Conservation (phyloP, 1,140 invertebrate genomes). For the Heliothis subflexa region DNA sequence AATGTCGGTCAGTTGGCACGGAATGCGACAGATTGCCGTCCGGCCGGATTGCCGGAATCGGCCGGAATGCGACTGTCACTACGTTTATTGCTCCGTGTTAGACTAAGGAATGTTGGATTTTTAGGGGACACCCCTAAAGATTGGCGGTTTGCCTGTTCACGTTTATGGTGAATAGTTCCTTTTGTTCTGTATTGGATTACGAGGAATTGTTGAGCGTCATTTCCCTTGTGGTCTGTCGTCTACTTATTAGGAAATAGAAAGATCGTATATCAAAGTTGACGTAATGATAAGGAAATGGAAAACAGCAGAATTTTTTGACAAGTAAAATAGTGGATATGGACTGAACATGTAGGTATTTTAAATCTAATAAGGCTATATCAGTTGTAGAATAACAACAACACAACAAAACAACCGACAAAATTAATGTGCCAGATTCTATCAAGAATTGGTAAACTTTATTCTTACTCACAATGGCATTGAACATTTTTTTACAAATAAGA, state of each 20-base stretch:
- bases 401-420: no score
- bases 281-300: no score
- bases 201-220: neutral
- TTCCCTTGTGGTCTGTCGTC: neutral
- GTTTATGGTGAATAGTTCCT: conserved; percentile 13
- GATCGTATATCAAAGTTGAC: no score
- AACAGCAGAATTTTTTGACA: no score
- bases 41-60: conserved; percentile 58
- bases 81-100: conserved; percentile 80
- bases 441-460: no score
- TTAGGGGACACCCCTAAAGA: conserved; percentile 45
- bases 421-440: no score
- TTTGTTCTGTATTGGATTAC: conserved; percentile 22
- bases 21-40: conserved; percentile 77
- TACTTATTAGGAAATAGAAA: neutral
- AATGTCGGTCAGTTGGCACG: conserved; percentile 48
- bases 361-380: no score
- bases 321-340: no score
- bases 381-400: no score
- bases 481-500: neutral
- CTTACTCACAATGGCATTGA: no score
- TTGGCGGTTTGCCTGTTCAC: conserved; percentile 47
- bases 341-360: no score
- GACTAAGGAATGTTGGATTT: conserved; percentile 74
- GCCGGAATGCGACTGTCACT: conserved; percentile 78